A percentile compares a stretch with the other conserved stretches of the same genome.
Evolutionary conservation across 2,797 vertebrate species (phyloP).

Genomic region (Tinamus major): DNA sequence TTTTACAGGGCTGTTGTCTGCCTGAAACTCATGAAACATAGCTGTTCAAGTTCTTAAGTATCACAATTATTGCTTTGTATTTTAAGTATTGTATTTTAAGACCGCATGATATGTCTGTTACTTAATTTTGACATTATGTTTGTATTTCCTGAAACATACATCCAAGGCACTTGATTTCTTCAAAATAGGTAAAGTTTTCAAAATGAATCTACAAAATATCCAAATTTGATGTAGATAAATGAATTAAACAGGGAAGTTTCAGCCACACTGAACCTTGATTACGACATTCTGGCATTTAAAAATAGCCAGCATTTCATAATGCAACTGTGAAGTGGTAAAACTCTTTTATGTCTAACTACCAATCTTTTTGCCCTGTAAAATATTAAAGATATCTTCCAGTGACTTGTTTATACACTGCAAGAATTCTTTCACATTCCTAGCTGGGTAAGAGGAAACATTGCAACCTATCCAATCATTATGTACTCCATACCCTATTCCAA

Average conservation of each 20-base stretch:
- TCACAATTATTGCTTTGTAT: neutral
- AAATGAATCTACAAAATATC: neutral
- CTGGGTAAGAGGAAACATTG: slow-evolving; percentile 89
- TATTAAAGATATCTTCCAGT: slow-evolving; percentile 91
- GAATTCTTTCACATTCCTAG: slow-evolving; percentile 88
- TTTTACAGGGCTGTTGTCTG: slow-evolving; percentile 4
- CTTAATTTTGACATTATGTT: neutral
- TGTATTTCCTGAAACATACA: neutral
- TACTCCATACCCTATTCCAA: slow-evolving; percentile 90
- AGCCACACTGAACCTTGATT: neutral
- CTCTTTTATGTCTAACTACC: slow-evolving; percentile 32
- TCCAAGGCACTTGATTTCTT: neutral
- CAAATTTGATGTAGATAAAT: neutral
- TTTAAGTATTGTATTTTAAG: slow-evolving; percentile 17
- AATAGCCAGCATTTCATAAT: neutral
- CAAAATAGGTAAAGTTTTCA: neutral
- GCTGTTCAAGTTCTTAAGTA: neutral
- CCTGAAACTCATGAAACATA: neutral
- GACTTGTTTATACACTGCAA: slow-evolving; percentile 89
- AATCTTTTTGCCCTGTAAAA: slow-evolving; percentile 88
- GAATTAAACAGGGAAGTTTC: neutral
- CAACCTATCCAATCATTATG: slow-evolving; percentile 93
- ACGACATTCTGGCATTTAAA: neutral
- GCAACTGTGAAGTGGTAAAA: neutral
- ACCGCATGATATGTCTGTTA: neutral